Evolutionary conservation across 2,888 invertebrate species (phyloP).

Genomic region (Calameuta filiformis): DNA sequence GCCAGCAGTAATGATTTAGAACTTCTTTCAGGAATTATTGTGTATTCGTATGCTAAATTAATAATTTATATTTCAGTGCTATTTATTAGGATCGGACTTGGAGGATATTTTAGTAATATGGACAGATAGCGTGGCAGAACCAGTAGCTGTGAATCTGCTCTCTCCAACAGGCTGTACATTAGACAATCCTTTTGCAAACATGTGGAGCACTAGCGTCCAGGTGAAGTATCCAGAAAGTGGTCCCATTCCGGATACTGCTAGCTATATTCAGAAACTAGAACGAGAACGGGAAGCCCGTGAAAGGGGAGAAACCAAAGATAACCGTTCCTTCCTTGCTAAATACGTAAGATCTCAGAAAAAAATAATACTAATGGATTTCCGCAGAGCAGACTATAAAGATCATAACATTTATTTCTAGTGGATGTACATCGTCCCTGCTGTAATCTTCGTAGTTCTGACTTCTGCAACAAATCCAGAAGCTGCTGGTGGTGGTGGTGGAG

Average conservation of each 20-base stretch:
- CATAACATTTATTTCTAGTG: constrained; percentile 74
- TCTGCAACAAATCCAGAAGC: constrained; percentile 86
- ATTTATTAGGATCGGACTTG: constrained; percentile 79
- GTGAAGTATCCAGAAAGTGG: constrained; percentile 85
- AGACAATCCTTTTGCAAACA: constrained; percentile 67
- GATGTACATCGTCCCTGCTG: constrained; percentile 98
- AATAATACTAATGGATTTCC: background rate
- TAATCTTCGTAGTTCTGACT: constrained; percentile 89
- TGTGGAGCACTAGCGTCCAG: constrained; percentile 80
- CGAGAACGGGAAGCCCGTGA: constrained; percentile 90
- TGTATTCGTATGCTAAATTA: constrained; percentile 13
- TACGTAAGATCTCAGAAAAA: constrained; percentile 78
- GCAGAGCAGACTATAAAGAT: background rate
- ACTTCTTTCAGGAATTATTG: constrained; percentile 10
- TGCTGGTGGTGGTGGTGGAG: constrained; percentile 50
- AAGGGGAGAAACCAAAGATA: constrained; percentile 91
- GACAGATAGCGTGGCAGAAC: constrained; percentile 81
- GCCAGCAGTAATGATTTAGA: constrained; percentile 74
- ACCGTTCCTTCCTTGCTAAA: constrained; percentile 96
- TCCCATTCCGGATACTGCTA: constrained; percentile 94
- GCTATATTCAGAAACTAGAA: constrained; percentile 93
- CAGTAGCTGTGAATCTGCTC: constrained; percentile 77
- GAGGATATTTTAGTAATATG: constrained; percentile 84
- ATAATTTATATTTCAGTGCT: constrained; percentile 68
- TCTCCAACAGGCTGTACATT: constrained; percentile 66